These are phyloP conservation scores for Rapana venosa DNA, from an alignment of 2,888 invertebrate species.

Conservation along the genomic window DNA sequence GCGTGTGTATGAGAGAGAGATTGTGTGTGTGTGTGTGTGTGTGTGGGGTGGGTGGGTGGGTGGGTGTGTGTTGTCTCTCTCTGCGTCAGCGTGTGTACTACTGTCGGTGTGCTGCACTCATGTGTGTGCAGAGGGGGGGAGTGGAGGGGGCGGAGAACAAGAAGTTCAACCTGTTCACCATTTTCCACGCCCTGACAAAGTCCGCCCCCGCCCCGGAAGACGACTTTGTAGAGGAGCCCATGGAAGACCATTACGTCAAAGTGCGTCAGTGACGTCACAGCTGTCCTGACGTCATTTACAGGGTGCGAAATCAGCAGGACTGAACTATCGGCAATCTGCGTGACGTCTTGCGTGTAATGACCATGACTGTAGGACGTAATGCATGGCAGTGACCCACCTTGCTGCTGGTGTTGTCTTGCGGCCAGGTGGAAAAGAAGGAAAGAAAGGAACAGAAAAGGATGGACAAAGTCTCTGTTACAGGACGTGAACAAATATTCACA, in stretches of 20 bases:
- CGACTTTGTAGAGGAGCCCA: not conserved
- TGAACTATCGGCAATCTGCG: not conserved
- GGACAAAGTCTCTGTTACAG: too few relatives aligned
- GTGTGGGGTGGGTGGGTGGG: not conserved
- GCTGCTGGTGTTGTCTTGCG: too few relatives aligned
- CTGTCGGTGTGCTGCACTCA: not conserved
- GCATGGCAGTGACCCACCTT: too few relatives aligned
- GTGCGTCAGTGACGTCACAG: not conserved
- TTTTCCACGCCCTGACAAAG: not conserved
- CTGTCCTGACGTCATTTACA: not conserved
- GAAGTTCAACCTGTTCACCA: slow-evolving; percentile 18
- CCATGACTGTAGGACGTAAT: not conserved
- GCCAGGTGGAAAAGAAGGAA: too few relatives aligned
- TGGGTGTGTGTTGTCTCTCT: not conserved
- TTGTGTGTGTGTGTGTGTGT: not conserved
- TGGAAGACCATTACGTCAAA: slow-evolving; percentile 30
- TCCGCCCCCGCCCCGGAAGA: not conserved
- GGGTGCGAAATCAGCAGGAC: not conserved
- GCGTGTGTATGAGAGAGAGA: too few relatives aligned
- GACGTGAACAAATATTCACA: too few relatives aligned
- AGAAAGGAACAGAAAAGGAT: too few relatives aligned
- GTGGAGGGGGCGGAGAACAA: slow-evolving; percentile 25
- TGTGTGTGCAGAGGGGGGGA: not conserved
- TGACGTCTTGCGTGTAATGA: not conserved
- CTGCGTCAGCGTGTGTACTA: too few relatives aligned